These are phyloP conservation scores for Dromas ardeola DNA, from an alignment of 2,113 vertebrate genomes.

Conservation along the genomic window DNA sequence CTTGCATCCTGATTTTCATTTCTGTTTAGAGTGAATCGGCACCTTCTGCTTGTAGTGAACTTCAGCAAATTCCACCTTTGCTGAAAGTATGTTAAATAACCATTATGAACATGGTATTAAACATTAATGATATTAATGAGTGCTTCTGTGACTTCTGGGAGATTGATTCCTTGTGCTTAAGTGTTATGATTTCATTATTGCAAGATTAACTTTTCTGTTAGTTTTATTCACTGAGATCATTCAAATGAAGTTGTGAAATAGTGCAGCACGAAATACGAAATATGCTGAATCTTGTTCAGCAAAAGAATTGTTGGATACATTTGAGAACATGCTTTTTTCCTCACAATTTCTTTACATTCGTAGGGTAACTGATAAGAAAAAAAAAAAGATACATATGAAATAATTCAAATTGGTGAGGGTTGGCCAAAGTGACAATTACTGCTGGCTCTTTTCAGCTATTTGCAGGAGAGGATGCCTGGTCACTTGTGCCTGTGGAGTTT, in stretches of 20 bases:
- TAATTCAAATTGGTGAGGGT: neutral
- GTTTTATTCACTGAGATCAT: neutral
- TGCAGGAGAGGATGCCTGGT: neutral
- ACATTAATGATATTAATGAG: neutral
- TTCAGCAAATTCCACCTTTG: neutral
- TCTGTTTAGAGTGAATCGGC: neutral
- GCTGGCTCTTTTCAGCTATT: neutral
- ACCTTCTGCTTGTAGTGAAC: neutral
- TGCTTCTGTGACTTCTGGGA: neutral
- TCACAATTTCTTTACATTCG: neutral
- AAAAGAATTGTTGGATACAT: neutral
- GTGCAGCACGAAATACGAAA: neutral
- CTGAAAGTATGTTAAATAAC: neutral
- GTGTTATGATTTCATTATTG: neutral
- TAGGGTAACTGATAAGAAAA: neutral
- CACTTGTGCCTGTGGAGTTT: neutral
- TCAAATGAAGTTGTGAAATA: neutral
- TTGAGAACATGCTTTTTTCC: neutral
- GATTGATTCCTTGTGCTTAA: slow-evolving; percentile 11
- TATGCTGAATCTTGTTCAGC: neutral
- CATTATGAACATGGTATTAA: neutral
- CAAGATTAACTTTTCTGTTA: neutral
- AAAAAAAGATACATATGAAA: neutral
- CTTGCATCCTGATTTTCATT: neutral
- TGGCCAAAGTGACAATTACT: neutral